These are phyloP conservation scores for Plecotus auritus DNA, from an alignment of 2,113 vertebrate species.

Conservation along the genomic window DNA sequence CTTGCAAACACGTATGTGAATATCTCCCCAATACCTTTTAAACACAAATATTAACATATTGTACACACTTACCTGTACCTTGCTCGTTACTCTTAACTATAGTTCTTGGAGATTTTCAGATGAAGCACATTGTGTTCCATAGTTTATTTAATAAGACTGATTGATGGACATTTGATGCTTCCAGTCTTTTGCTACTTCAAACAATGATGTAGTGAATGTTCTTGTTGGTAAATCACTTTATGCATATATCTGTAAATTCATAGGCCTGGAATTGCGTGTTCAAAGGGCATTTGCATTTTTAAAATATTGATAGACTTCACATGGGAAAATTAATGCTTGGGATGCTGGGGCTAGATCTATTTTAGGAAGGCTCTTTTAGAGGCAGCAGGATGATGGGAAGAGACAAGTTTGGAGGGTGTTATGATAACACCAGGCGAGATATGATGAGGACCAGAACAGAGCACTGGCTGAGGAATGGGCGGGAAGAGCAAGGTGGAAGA, in stretches of 20 bases:
- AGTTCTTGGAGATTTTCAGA: background rate
- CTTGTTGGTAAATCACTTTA: background rate
- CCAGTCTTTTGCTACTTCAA: background rate
- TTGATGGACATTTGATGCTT: background rate
- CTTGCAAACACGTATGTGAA: background rate
- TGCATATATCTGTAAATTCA: background rate
- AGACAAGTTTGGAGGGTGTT: background rate
- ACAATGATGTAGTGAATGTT: background rate
- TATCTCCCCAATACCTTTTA: background rate
- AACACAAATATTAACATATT: background rate
- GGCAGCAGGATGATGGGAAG: background rate
- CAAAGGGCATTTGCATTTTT: background rate
- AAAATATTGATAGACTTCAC: background rate
- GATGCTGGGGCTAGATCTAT: background rate
- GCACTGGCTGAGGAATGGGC: background rate
- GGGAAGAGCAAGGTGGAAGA: background rate
- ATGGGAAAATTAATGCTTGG: background rate
- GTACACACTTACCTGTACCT: background rate
- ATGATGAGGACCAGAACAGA: background rate
- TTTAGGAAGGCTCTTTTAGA: slow-evolving; percentile 18
- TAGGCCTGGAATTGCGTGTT: background rate
- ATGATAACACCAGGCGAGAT: background rate
- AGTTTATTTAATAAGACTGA: slow-evolving; percentile 21
- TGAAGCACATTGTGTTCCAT: background rate
- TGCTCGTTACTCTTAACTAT: background rate